A percentile compares a stretch with the other conserved stretches of the same genome.
Evolutionary conservation across 2,113 vertebrate genomes (phyloP).

Genomic region (Apteryx owenii): DNA sequence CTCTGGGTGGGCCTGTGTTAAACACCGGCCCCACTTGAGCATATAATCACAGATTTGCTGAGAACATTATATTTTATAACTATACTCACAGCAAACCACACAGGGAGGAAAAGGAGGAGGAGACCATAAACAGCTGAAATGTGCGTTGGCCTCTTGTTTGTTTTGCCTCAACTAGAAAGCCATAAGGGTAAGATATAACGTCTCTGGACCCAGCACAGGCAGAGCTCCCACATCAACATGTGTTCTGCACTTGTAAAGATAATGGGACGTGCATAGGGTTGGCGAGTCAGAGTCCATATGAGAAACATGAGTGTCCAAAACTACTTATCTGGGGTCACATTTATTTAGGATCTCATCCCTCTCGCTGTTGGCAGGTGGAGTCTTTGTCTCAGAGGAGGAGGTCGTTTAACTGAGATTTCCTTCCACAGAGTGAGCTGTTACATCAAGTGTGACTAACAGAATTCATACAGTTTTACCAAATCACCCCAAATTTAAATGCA

Average conservation of each 20-base stretch:
- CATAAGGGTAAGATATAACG: background rate
- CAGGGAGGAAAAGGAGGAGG: background rate
- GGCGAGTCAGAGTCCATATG: no score
- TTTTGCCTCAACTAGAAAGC: background rate
- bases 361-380: background rate
- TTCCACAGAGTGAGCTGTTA: background rate
- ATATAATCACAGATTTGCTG: background rate
- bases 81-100: background rate
- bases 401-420: background rate
- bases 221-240: fast-evolving
- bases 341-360: background rate
- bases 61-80: background rate
- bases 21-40: background rate
- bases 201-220: fast-evolving
- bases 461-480: background rate
- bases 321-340: background rate
- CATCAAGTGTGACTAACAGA: background rate
- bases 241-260: background rate
- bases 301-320: background rate
- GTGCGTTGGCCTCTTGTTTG: background rate
- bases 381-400: background rate
- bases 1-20: background rate
- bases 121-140: background rate
- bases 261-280: background rate
- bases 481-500: background rate